Percentiles rank a stretch among this genome's conserved stretches.
These are phyloP conservation scores for Benthochromis sp. DNA, from an alignment of 2,113 vertebrate genomes.

Conservation along the genomic window DNA sequence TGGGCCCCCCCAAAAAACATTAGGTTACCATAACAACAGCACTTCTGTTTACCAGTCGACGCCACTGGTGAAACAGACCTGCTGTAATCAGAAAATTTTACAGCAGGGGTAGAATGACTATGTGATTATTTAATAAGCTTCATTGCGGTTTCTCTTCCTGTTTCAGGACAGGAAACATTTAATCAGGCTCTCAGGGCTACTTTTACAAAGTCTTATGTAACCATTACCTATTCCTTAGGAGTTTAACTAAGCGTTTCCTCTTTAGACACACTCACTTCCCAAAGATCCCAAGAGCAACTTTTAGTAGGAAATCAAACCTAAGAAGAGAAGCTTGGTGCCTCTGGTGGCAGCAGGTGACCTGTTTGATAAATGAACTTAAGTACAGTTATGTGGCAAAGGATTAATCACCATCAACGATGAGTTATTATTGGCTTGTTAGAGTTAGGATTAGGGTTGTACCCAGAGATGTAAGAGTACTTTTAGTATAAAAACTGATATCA, in stretches of 20 bases:
- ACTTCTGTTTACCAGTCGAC: not conserved
- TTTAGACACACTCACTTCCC: not conserved
- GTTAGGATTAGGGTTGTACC: not conserved
- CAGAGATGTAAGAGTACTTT: not conserved
- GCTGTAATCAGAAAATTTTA: not conserved
- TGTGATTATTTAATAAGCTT: not conserved
- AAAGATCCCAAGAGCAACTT: not conserved
- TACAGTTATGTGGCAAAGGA: not conserved
- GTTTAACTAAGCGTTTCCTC: not conserved
- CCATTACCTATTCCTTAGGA: not conserved
- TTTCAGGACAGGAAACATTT: not conserved
- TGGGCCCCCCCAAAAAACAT: not conserved
- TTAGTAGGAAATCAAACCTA: not conserved
- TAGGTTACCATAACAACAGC: not conserved
- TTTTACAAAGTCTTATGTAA: not conserved
- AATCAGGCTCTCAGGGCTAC: not conserved
- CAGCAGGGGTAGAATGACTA: not conserved
- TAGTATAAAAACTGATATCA: not conserved
- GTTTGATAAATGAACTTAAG: not conserved
- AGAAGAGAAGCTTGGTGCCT: not conserved
- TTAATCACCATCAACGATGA: not conserved
- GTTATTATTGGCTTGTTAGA: not conserved
- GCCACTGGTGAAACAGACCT: not conserved
- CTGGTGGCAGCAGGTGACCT: not conserved
- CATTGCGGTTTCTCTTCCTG: rapidly evolving